Evolutionary conservation across 2,113 vertebrate species (phyloP).

Genomic region (Serinus canaria): DNA sequence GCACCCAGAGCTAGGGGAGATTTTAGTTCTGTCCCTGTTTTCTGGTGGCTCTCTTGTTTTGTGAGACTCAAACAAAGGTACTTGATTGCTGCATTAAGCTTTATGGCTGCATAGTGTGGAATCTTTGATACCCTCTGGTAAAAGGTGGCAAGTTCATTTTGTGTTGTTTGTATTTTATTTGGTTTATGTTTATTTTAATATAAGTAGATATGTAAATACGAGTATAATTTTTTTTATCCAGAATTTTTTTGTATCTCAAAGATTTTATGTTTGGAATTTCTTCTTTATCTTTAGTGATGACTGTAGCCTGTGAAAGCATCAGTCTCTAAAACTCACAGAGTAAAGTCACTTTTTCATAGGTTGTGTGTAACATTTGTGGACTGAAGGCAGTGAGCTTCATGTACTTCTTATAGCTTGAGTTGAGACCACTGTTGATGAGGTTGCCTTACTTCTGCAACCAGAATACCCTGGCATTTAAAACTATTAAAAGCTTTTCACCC

Average conservation of each 20-base stretch:
- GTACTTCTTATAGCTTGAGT: not conserved
- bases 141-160: not conserved
- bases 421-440: not conserved
- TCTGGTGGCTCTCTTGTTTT: not conserved
- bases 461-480: not conserved
- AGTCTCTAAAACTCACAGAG: not conserved
- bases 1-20: fast-evolving
- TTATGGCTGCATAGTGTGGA: not conserved
- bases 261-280: not conserved
- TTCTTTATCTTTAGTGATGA: not conserved
- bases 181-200: not conserved
- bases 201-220: fast-evolving
- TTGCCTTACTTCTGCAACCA: not conserved
- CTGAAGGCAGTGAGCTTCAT: not conserved
- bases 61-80: not conserved
- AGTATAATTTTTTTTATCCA: not conserved
- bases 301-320: not conserved
- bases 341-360: not conserved
- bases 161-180: not conserved
- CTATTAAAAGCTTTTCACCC: not conserved
- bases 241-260: not conserved
- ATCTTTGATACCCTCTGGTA: not conserved
- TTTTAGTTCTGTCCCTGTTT: not conserved
- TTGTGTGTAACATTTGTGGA: fast-evolving
- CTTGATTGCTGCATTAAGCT: not conserved